phyloP scores from a whole-genome alignment of 2,888 invertebrate genomes.

The Troides helena region DNA sequence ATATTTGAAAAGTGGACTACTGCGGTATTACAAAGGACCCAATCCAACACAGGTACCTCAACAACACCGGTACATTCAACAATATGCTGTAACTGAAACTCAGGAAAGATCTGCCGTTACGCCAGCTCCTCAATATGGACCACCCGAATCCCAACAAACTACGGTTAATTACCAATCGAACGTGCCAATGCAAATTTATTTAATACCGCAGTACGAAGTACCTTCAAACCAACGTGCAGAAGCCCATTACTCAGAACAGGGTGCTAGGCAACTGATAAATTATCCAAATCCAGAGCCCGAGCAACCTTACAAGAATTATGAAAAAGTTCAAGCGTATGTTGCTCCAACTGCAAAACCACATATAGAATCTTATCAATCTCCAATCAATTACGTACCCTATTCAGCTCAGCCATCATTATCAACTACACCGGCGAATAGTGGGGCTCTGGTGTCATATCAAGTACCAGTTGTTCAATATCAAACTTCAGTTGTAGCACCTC shows the following conservation, averaged over 20 bases:
- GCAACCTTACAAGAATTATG: slow-evolving; percentile 57
- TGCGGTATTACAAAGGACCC: slow-evolving; percentile 56
- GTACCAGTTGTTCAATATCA: slow-evolving; percentile 58
- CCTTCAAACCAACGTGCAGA: slow-evolving; percentile 34
- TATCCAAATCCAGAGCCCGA: slow-evolving; percentile 52
- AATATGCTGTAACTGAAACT: slow-evolving; percentile 68
- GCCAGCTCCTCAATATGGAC: slow-evolving; percentile 47
- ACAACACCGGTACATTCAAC: slow-evolving; percentile 63
- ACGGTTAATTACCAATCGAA: slow-evolving; percentile 71
- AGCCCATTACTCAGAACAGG: slow-evolving; percentile 48
- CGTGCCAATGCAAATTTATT: slow-evolving; percentile 72
- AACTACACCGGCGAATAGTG: slow-evolving; percentile 48
- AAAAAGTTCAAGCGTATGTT: slow-evolving; percentile 58
- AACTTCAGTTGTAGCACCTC: slow-evolving; percentile 49
- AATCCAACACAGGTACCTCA: slow-evolving; percentile 43
- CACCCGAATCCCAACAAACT: slow-evolving; percentile 53
- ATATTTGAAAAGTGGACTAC: slow-evolving; percentile 58
- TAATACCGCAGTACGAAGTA: slow-evolving; percentile 68
- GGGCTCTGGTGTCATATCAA: slow-evolving; percentile 59
- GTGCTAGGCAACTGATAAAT: slow-evolving; percentile 40
- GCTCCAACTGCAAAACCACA: slow-evolving; percentile 55
- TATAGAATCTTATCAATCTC: slow-evolving; percentile 51
- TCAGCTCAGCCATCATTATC: slow-evolving; percentile 52
- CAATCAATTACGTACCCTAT: slow-evolving; percentile 57
- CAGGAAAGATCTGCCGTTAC: slow-evolving; percentile 51